Conservation (phyloP, 2,888 invertebrate species). For the Lepidochrysops patricia region DNA sequence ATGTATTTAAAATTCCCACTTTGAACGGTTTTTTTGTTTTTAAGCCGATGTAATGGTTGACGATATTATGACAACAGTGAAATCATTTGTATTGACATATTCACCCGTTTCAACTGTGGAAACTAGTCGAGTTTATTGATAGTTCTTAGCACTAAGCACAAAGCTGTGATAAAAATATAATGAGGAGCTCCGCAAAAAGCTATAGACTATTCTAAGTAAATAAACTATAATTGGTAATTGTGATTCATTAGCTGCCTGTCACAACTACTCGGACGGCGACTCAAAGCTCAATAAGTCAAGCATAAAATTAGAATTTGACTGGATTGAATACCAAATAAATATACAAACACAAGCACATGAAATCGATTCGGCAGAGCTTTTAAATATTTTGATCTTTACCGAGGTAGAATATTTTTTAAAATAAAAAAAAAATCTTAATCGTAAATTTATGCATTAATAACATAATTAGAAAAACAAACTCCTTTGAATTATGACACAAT, state of each 20-base stretch:
- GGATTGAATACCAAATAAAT: neutral
- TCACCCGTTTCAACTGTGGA: too few relatives aligned
- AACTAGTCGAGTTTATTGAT: too few relatives aligned
- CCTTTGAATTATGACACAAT: neutral
- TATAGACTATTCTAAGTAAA: neutral
- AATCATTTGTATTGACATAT: too few relatives aligned
- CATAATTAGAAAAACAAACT: neutral
- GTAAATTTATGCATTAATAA: neutral
- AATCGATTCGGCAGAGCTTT: neutral
- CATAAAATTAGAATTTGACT: neutral
- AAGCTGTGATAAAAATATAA: too few relatives aligned
- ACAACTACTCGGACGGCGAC: neutral
- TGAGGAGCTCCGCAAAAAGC: neutral
- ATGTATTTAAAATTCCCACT: too few relatives aligned
- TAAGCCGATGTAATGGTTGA: too few relatives aligned
- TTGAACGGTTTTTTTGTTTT: too few relatives aligned
- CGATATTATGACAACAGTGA: too few relatives aligned
- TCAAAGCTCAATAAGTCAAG: slow-evolving; percentile 1
- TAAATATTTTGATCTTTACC: neutral
- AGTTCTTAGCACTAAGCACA: too few relatives aligned
- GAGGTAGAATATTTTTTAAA: neutral
- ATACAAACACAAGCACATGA: neutral
- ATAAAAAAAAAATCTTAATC: neutral
- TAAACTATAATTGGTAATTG: neutral
- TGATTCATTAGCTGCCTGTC: neutral